Base-by-base conservation (phyloP, 2,888 invertebrate genomes). In the Drosophila antonietae region DNA sequence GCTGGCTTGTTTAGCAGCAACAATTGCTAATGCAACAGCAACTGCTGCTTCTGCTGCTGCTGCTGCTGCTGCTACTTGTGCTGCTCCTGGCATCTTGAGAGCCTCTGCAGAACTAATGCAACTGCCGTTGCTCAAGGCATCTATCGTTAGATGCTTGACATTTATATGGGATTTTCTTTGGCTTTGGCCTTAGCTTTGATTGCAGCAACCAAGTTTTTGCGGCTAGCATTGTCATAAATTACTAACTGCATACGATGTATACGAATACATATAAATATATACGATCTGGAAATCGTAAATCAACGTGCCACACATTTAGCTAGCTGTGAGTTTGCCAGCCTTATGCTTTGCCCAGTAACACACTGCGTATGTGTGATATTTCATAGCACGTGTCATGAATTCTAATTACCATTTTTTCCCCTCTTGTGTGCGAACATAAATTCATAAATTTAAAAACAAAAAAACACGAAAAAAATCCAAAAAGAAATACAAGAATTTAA, bases 341-440 rank as follows among this genome's bases (percentile, higher is more conserved):
- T 65, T 66, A 37, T 18, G 28, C 37, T 68, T 68, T 51, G 31
- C 35, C 46, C 49, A n/a, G 35, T 56, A 57, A 35, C 47, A 58
- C 81, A 73, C 78, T 88, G 81, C 89, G 81, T 88, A 87, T 86
- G 89, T 81, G 84, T 87, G 82, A 84, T 84, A 85, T 85, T 89
- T 89, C 86, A 85, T 73, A 83, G 83, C 55, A 79, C 90, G 90
- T 90, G 90, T 84, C 87, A 81, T 88, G 88, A 88, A 90, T 88
- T 88, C 90, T 88, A 88, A 88, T 88, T 90, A 90, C 89, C 78
- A 81, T 83, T 80, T 81, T 65, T 62, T 61, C 14, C 15, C 39
- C 23, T 37, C 10, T 12, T 70, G 77, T 79, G 74, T 73, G 72
- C 59, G 37, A 68, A 71, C 65, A 79, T 68, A 75, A 80, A 80